A percentile compares a stretch with the other conserved stretches of the same genome.
phyloP scores from a whole-genome alignment of 2,113 vertebrate genomes.

The Pteropus alecto region DNA sequence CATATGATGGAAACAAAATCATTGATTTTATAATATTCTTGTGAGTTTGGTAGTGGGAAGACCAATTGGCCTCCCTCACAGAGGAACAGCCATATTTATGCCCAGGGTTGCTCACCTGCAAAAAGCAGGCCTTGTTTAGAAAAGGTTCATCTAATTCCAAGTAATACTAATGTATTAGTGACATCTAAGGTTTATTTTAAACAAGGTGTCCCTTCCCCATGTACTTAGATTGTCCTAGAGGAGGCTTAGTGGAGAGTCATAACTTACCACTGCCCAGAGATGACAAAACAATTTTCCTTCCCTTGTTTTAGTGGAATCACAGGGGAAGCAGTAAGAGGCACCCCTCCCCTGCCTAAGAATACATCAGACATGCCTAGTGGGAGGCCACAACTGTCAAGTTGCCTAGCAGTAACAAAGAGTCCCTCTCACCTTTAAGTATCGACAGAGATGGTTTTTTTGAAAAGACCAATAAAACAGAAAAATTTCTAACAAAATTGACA shows the following conservation, averaged over 20 bases:
- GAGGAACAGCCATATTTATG: neutral
- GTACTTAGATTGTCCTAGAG: neutral
- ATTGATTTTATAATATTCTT: neutral
- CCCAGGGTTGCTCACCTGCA: neutral
- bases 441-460: neutral
- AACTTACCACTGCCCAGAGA: neutral
- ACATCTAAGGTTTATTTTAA: neutral
- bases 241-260: neutral
- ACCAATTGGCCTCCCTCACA: neutral
- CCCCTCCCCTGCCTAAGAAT: neutral
- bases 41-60: neutral
- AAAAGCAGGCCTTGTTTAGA: neutral
- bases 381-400: neutral
- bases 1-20: neutral
- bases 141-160: neutral
- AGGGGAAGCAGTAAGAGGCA: neutral
- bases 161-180: neutral
- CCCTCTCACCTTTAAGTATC: neutral
- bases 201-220: neutral
- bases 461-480: neutral
- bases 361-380: neutral
- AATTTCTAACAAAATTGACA: neutral
- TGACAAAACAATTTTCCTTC: neutral
- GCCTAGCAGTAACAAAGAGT: neutral
- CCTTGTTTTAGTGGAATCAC: neutral